Evolutionary conservation across 2,113 vertebrate genomes (phyloP).

Genomic region (Paratilapia polleni): DNA sequence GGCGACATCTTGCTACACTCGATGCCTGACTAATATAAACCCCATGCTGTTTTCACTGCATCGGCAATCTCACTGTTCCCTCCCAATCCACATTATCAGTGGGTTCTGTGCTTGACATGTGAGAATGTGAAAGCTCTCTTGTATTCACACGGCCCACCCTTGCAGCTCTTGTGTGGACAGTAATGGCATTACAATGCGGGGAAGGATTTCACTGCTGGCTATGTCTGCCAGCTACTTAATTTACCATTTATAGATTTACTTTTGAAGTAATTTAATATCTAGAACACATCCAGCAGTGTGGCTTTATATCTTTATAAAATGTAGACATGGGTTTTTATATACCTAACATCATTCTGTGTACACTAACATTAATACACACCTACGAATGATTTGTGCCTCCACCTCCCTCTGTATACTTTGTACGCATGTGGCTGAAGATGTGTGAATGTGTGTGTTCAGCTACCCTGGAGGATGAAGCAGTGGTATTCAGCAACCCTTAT

Average conservation of each 20-base stretch:
- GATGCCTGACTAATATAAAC: conserved; percentile 6
- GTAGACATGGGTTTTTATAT: conserved; percentile 3
- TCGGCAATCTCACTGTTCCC: background rate
- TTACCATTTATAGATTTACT: conserved; percentile 74
- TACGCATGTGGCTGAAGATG: conserved; percentile 49
- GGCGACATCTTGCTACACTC: background rate
- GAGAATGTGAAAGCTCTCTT: conserved; percentile 40
- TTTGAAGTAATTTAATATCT: conserved; percentile 71
- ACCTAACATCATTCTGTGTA: background rate
- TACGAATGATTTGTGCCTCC: conserved; percentile 35
- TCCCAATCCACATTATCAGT: background rate
- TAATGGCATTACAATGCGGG: conserved; percentile 61
- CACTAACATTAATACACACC: conserved; percentile 17
- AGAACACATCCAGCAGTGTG: conserved; percentile 26
- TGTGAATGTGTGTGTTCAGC: conserved; percentile 53
- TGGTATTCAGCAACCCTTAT: conserved; percentile 82
- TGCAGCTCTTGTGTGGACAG: conserved; percentile 38
- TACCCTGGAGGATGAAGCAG: conserved; percentile 76
- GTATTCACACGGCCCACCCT: conserved; percentile 11
- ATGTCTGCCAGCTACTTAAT: conserved; percentile 59
- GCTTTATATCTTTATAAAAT: conserved; percentile 39
- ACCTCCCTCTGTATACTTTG: conserved; percentile 44
- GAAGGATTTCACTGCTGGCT: conserved; percentile 37
- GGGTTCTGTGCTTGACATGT: conserved; percentile 28
- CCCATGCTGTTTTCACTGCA: background rate